Conservation (phyloP, 2,888 invertebrate species). For the Eutolmus rufibarbis region DNA sequence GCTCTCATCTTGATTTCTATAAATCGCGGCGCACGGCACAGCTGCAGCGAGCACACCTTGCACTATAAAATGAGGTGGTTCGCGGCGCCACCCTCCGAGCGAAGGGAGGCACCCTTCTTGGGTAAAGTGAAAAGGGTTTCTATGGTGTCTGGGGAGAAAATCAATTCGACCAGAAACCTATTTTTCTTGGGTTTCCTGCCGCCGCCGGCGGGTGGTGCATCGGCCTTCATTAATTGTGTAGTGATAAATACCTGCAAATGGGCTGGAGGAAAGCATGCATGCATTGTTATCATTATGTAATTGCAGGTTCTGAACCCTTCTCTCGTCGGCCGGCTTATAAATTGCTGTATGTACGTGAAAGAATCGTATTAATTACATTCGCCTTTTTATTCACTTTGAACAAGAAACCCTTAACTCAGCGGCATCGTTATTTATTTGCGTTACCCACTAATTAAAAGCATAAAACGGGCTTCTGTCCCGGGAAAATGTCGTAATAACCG, state of each 20-base stretch:
- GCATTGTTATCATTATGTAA: slow-evolving; percentile 29
- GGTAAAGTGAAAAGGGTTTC: background rate
- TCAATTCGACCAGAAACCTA: slow-evolving; percentile 14
- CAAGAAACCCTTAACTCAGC: background rate
- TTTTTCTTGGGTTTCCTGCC: slow-evolving; percentile 8
- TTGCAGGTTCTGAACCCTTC: slow-evolving; percentile 6
- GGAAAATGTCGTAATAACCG: background rate
- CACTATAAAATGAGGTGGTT: background rate
- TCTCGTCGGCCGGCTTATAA: background rate
- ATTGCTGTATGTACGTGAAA: background rate
- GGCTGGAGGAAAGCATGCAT: slow-evolving; percentile 25
- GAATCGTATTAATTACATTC: slow-evolving; percentile 30
- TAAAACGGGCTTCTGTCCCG: background rate
- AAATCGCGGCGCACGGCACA: background rate
- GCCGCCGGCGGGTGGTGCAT: background rate
- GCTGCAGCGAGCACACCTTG: background rate
- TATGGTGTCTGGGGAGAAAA: background rate
- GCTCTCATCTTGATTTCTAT: slow-evolving; percentile 31
- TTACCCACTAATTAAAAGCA: background rate
- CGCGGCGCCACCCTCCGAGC: background rate
- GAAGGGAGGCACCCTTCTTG: background rate
- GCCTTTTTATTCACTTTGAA: slow-evolving; percentile 9
- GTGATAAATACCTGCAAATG: slow-evolving; percentile 33
- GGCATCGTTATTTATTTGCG: background rate
- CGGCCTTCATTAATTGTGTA: background rate